These are phyloP conservation scores for Gorilla gorilla DNA, from an alignment of 2,113 vertebrate genomes.

Conservation along the genomic window DNA sequence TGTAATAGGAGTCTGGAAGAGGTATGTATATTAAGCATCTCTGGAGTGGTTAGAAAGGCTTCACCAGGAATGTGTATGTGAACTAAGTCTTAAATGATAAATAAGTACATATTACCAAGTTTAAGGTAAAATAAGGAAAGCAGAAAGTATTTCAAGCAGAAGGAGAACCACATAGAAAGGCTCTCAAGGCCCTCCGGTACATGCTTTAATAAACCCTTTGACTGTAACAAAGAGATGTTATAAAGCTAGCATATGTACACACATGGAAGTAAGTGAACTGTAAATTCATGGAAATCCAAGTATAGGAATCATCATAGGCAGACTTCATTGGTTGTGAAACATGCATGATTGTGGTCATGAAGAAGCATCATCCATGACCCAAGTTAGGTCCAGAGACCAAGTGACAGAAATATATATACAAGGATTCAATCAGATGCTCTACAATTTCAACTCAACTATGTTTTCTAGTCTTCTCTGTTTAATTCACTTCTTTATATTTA, in stretches of 20 bases:
- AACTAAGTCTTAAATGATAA: not conserved
- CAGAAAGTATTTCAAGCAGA: not conserved
- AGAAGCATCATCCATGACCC: not conserved
- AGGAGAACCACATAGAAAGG: not conserved
- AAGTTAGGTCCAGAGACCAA: not conserved
- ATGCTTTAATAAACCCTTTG: not conserved
- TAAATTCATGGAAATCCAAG: not conserved
- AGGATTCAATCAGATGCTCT: not conserved
- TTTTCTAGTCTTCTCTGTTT: not conserved
- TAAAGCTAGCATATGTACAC: not conserved
- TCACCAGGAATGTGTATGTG: not conserved
- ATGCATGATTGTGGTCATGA: not conserved
- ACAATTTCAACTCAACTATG: not conserved
- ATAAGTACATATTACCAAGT: not conserved
- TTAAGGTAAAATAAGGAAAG: not conserved
- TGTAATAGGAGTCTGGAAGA: not conserved
- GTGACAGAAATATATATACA: not conserved
- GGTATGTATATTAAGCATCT: not conserved
- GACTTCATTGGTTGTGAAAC: not conserved
- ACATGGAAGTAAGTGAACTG: not conserved
- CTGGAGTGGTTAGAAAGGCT: not conserved
- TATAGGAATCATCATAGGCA: not conserved
- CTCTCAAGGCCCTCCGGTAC: not conserved
- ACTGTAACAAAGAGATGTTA: not conserved
- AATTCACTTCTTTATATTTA: not conserved